Evolutionary conservation across 2,888 invertebrate genomes (phyloP), one percentile per base, ranked within the genome.

Genomic region (Heliconius hortense): DNA sequence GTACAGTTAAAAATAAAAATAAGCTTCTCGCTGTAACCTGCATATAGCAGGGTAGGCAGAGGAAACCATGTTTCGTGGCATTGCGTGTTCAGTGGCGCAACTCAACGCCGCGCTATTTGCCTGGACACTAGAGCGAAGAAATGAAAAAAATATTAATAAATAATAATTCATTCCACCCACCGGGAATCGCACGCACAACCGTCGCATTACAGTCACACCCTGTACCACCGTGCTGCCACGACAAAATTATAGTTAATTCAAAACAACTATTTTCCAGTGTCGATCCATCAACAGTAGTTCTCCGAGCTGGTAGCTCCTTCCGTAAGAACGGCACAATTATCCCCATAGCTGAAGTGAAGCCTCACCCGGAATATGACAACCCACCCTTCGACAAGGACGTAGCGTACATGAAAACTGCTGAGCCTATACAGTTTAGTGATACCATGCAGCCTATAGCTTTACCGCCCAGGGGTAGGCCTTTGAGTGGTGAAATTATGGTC

Each of bases 301-400:
- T 93, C 4, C 88, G 94, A 72, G 94, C 93, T 15, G 95, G 95
- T 1, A 94, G 94, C 62, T 84, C 89, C 0, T 89, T 80, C 75
- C 82, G 90, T 2, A 88, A 88, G 68, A 86, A 88, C 15, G 95
- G 94, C 0, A 95, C 92, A 0, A 79, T 90, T 8, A 90, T 93
- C 62, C 90, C 89, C 0, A 90, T 93, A 74, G 88, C 88, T 0
- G 87, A 91, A 81, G 90, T 93, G 2, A 90, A 77, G 1, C 85
- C 92, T 0, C 92, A 92, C 64, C 91, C 93, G 0, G 80, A 88
- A 48, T 93, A 92, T 74, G 83, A 91, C 75, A 78, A 82, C n/a
- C 92, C 93, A 2, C 80, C 81, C 0, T 93, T 91, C 74, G 93
- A 93, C 79, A 92, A 92, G 63, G 93, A 93, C 74, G 89, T 93